Base-by-base conservation (phyloP, 2,113 vertebrate genomes). In the Ceratotherium simum region DNA sequence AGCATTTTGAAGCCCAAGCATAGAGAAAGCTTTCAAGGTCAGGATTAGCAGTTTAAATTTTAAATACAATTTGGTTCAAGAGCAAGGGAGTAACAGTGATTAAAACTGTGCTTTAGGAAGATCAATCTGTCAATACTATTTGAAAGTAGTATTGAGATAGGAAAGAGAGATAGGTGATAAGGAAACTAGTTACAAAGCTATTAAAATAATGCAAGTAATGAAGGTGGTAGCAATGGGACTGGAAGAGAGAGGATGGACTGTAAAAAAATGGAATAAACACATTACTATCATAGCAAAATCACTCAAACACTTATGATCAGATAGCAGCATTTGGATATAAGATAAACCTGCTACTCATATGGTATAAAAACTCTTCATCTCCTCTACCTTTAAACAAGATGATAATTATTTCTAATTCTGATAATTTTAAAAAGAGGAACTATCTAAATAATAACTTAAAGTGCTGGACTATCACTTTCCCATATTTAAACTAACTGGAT, bases 121-220 rank as follows among this genome's bases (percentile, higher is more conserved):
- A 83, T 94, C 56, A 75, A 64, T 80, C 33, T 62, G 27, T 60
- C 70, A 80, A 89, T 5, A 81, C 12, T 84, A 86, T 78, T 60
- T 82, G 39, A 90, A 75, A 86, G n/a, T n/a, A n/a, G n/a, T n/a
- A n/a, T n/a, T n/a, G n/a, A n/a, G n/a, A n/a, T n/a, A 95, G 31
- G 46, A 16, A 10, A 84, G 29, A 70, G n/a, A 94, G 58, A 92
- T 5, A 79, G 69, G 56, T 89, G 69, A 56, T 81, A 90, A 79
- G 62, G 12, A 92, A 94, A 79, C 6, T 48, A 73, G 69, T 73
- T 96, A 69, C 8, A 54, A 92, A 86, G 23, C 62, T 90, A 90
- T 73, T 96, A 95, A 91, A 91, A 90, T 90, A 87, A 84, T 65
- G 9, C 48, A 92, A 82, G 17, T 86, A 72, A 84, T 65, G 39